A percentile compares a stretch with the other conserved stretches of the same genome.
phyloP scores from a whole-genome alignment of 1,140 invertebrate species.

The Drosophila varians region DNA sequence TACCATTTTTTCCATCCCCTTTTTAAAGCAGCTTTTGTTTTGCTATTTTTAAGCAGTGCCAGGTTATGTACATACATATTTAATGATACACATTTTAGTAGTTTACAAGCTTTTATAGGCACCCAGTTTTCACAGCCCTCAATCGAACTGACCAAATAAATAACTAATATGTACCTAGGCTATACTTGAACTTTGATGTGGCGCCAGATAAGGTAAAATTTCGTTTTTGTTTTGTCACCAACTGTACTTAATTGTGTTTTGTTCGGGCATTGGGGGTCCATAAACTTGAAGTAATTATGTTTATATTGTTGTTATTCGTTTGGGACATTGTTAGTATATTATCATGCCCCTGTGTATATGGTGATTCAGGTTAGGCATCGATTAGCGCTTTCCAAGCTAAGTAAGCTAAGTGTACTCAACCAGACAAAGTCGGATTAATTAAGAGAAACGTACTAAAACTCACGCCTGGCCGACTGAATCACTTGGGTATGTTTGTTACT shows the following conservation, averaged over 20 bases:
- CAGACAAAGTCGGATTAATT: constrained; percentile 5
- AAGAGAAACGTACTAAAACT: constrained; percentile 38
- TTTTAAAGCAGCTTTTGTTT: constrained; percentile 9
- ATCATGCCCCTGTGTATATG: neutral
- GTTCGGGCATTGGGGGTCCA: too few species aligned
- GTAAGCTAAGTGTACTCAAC: constrained; percentile 1
- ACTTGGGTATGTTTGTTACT: neutral
- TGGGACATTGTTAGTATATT: constrained; percentile 16
- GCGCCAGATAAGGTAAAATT: constrained; percentile 57
- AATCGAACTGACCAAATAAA: constrained; percentile 29
- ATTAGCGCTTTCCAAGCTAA: constrained; percentile 34
- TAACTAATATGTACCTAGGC: constrained; percentile 23
- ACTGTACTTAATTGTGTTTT: constrained; percentile 62
- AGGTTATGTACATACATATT: neutral
- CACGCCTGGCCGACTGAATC: constrained; percentile 4
- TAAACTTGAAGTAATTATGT: too few species aligned
- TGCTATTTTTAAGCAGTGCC: constrained; percentile 8
- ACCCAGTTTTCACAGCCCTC: neutral
- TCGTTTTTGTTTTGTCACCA: constrained; percentile 52
- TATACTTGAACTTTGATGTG: constrained; percentile 68
- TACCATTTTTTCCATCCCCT: neutral
- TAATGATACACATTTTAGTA: constrained; percentile 1
- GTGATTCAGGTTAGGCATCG: constrained; percentile 35
- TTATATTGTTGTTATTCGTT: constrained; percentile 32
- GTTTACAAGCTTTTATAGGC: constrained; percentile 39